These are phyloP conservation scores for Galaxias olidus DNA, from an alignment of 2,797 vertebrate species.

Conservation along the genomic window DNA sequence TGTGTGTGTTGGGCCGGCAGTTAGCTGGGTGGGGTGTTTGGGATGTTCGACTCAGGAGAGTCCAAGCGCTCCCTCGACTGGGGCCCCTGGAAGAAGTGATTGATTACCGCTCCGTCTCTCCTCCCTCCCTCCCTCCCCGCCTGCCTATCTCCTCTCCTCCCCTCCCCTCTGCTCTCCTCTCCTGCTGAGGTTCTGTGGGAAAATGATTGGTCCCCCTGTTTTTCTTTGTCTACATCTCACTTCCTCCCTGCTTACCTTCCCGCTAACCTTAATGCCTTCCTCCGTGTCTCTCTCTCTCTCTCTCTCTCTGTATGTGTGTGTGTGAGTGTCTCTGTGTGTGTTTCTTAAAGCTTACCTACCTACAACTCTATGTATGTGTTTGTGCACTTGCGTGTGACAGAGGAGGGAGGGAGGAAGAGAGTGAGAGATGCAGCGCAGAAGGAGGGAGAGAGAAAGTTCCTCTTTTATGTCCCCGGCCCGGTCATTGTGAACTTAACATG, in stretches of 20 bases:
- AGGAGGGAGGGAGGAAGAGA: constrained; percentile 12
- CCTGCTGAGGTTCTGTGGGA: constrained; percentile 53
- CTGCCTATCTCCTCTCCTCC: constrained; percentile 14
- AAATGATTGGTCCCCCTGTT: constrained; percentile 69
- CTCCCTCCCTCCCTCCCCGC: constrained; percentile 17
- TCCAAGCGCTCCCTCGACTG: constrained; percentile 48
- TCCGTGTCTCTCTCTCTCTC: constrained; percentile 19
- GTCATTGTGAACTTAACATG: constrained; percentile 70
- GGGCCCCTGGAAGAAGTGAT: constrained; percentile 61
- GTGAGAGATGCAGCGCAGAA: constrained; percentile 1
- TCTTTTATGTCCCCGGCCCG: constrained; percentile 57
- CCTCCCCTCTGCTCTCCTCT: constrained; percentile 27
- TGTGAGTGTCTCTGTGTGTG: neutral
- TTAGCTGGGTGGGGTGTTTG: neutral
- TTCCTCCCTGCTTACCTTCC: constrained; percentile 55
- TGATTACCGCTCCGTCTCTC: constrained; percentile 46
- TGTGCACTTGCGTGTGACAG: constrained; percentile 15
- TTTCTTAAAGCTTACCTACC: constrained; percentile 8
- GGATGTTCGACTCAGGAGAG: constrained; percentile 27
- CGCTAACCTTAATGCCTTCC: constrained; percentile 31
- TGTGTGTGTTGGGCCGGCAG: constrained; percentile 18
- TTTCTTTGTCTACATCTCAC: constrained; percentile 65
- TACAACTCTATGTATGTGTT: constrained; percentile 30
- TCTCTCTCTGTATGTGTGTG: constrained; percentile 26
- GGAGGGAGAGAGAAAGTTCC: constrained; percentile 7